These are phyloP conservation scores for Cacatua alba DNA, from an alignment of 2,113 vertebrate genomes.

Conservation along the genomic window DNA sequence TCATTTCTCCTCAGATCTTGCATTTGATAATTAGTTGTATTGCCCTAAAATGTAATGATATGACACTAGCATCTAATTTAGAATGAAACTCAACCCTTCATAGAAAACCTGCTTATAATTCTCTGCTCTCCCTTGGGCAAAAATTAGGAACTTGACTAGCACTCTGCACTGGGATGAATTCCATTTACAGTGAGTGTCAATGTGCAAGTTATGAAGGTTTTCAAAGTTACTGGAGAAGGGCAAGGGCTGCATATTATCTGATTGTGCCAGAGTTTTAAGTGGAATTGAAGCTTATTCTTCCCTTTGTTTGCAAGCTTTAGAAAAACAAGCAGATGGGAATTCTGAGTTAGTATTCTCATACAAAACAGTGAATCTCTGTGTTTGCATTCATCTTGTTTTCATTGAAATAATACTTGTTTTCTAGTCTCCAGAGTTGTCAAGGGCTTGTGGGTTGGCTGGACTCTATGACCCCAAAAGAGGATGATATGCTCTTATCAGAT, in stretches of 20 bases:
- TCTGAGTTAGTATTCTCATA: neutral
- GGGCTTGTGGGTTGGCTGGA: neutral
- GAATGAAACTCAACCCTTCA: neutral
- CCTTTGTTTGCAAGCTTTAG: neutral
- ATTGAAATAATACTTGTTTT: neutral
- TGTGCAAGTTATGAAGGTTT: neutral
- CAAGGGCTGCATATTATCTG: neutral
- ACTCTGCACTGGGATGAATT: neutral
- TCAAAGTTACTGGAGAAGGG: neutral
- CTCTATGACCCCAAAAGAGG: neutral
- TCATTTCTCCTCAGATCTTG: neutral
- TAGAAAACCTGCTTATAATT: neutral
- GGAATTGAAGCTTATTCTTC: neutral
- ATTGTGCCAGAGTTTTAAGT: neutral
- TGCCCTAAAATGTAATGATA: neutral
- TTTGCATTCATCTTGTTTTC: neutral
- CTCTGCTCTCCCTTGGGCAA: neutral
- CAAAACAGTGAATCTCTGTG: neutral
- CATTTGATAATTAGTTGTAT: neutral
- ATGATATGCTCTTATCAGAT: neutral
- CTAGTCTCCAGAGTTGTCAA: neutral
- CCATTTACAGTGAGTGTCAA: neutral
- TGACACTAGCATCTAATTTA: neutral
- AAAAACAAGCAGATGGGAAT: neutral
- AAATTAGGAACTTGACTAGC: neutral